Base-by-base conservation (phyloP, 2,888 invertebrate species). In the Cheilosia pagana region DNA sequence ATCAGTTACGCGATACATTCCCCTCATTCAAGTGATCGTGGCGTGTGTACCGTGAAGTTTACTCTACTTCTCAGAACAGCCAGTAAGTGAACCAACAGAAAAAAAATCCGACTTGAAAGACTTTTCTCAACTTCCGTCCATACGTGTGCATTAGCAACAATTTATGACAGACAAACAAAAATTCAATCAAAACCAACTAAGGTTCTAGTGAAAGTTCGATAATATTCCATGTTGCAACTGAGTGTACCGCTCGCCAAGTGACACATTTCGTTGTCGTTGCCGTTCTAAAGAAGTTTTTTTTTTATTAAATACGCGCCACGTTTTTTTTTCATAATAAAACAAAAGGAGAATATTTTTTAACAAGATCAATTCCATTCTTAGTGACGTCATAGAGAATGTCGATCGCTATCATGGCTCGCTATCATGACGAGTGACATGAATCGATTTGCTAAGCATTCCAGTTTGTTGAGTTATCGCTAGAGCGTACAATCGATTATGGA, bases 131-230 rank as follows among this genome's bases (percentile, higher is more conserved):
- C 6, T 31, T 25, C 21, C 48, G 31, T 50, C 45, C 12, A 16
- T 41, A 41, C 59, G 23, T 59, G 48, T 45, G 45, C 16, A 7
- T 10, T 16, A 16, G 8, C 7, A 45, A 16, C 21, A 48, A 48
- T 70, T 57, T 14, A 43, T 16, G 12, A 28, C 2, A 55, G 35
- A 57, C 23, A 70, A 48, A 48, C 28, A n/a, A 53, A 35, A 31
- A 28, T 50, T 41, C 23, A 55, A 43, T 43, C 28, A 43, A 55
- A 43, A 35, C 19, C 8, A 41, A 39, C 39, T 48, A 53, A 23
- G 39, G n/a, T 57, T 75, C 55, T 35, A 76, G 81, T 82, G 82
- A 82, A 82, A 82, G 81, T 82, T 74, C 62, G 52, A 52, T 60
- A 74, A 48, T 52, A 52, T 21, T 67, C 50, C 31, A 67, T 53